These are phyloP conservation scores for Troides aeacus DNA, from an alignment of 2,888 invertebrate genomes.

Conservation along the genomic window DNA sequence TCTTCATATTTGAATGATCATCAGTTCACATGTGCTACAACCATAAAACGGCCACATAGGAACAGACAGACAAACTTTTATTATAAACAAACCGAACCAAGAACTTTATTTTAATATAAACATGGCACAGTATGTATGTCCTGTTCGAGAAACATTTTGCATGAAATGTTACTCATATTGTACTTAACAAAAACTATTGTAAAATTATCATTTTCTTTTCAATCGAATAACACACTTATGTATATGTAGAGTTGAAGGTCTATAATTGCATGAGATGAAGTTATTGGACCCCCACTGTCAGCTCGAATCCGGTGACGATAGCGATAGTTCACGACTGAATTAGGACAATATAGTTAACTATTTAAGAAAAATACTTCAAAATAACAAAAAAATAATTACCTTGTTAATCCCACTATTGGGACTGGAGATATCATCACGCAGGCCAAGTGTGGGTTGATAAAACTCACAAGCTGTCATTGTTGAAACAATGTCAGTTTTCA, in stretches of 20 bases:
- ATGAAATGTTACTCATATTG: constrained; percentile 40
- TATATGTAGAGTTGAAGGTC: neutral
- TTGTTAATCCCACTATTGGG: too few species aligned
- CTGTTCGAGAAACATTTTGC: constrained; percentile 38
- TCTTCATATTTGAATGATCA: too few species aligned
- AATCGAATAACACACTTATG: constrained; percentile 4
- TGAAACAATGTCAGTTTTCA: too few species aligned
- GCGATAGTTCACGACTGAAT: too few species aligned
- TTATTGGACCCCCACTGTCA: neutral
- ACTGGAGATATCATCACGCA: too few species aligned
- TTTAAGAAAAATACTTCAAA: too few species aligned
- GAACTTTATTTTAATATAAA: constrained; percentile 30
- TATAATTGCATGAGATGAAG: neutral
- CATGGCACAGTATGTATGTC: constrained; percentile 40
- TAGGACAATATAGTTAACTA: too few species aligned
- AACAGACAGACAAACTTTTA: constrained; percentile 13
- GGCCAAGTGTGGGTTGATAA: too few species aligned
- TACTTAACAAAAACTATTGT: neutral
- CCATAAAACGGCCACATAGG: constrained; percentile 11
- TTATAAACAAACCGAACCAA: constrained; percentile 31
- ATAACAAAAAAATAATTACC: too few species aligned
- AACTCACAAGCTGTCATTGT: too few species aligned
- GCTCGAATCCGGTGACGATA: constrained; percentile 12
- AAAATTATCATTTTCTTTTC: neutral
- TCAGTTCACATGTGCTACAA: constrained; percentile 20